A percentile compares a stretch with the other conserved stretches of the same genome.
Evolutionary conservation across 1,140 invertebrate genomes (phyloP).

Genomic region (Drosophila sechellia): DNA sequence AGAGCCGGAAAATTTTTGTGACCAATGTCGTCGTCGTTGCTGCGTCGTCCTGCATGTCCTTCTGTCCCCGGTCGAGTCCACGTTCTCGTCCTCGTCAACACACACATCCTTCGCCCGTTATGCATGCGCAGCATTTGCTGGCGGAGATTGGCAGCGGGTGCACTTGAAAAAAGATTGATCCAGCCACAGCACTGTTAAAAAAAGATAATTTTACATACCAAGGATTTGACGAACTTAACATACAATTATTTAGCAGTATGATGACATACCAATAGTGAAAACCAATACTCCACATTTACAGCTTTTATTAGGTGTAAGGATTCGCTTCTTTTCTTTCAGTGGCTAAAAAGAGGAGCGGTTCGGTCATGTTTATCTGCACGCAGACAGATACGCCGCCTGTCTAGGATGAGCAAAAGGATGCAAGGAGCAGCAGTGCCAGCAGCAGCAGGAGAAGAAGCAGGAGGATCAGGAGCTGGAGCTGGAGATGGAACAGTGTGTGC

Average conservation of each 20-base stretch:
- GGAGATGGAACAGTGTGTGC: constrained; percentile 66
- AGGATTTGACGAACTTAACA: too few relatives aligned
- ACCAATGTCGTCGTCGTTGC: constrained; percentile 53
- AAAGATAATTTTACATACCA: too few relatives aligned
- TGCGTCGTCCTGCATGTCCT: constrained; percentile 18
- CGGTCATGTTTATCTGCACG: constrained; percentile 77
- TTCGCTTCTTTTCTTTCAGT: constrained; percentile 2
- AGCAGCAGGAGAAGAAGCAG: constrained; percentile 16
- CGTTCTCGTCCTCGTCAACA: constrained; percentile 16
- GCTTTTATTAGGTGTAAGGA: too few relatives aligned
- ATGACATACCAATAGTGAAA: too few relatives aligned
- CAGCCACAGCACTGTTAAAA: too few relatives aligned
- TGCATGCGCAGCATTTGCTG: constrained; percentile 71
- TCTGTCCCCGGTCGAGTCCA: constrained; percentile 3
- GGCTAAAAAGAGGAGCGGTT: background rate
- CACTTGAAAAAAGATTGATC: background rate
- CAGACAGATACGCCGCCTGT: constrained; percentile 79
- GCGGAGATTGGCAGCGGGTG: constrained; percentile 31
- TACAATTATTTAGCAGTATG: too few relatives aligned
- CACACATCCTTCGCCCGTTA: constrained; percentile 59
- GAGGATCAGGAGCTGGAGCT: constrained; percentile 23
- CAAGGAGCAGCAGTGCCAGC: constrained; percentile 25
- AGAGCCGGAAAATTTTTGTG: constrained; percentile 77
- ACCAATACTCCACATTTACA: too few relatives aligned
- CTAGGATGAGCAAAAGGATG: constrained; percentile 49